Evolutionary conservation across 2,888 invertebrate genomes (phyloP), one percentile per base, ranked within the genome.

Genomic region (Lepas anatifera): DNA sequence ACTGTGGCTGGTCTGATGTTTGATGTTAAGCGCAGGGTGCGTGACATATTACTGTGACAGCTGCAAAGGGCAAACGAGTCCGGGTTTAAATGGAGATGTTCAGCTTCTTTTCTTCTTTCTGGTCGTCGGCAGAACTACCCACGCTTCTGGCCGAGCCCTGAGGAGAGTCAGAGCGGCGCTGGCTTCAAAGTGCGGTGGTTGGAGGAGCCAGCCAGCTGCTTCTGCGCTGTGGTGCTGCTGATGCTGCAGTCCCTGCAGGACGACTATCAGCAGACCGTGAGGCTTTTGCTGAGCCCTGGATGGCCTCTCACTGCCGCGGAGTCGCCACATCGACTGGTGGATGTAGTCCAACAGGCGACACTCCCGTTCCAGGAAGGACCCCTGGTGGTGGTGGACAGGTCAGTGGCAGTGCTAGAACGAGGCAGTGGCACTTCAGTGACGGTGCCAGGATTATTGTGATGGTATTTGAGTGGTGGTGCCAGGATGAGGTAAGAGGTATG

Each of bases 361-460:
- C 85, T 88, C 80, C 91, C 92, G 79, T 90, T 90, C 79, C 90
- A 92, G 80, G 92, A 92, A 80, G 94, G 95, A 69, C 95, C 95
- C 37, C 88, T 94, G 73, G 88, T 93, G 75, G 91, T 96, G 75
- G 87, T 95, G 76, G 95, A 95, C 82, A 90, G 90, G 95, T 95
- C 18, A 43, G 43, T 43, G 43, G 43, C n/a, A n/a, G n/a, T n/a
- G n/a, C n/a, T n/a, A n/a, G n/a, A n/a, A n/a, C n/a, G n/a, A n/a
- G n/a, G n/a, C n/a, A n/a, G n/a, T n/a, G n/a, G n/a, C n/a, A n/a
- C n/a, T n/a, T n/a, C n/a, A n/a, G n/a, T n/a, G n/a, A n/a, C n/a
- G n/a, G n/a, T n/a, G n/a, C n/a, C n/a, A n/a, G n/a, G n/a, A n/a
- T n/a, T n/a, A n/a, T n/a, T n/a, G n/a, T 43, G 43, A 18, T 3